These are phyloP conservation scores for Scaptomyza cyrtandrae DNA, from an alignment of 2,888 invertebrate genomes.

Conservation along the genomic window DNA sequence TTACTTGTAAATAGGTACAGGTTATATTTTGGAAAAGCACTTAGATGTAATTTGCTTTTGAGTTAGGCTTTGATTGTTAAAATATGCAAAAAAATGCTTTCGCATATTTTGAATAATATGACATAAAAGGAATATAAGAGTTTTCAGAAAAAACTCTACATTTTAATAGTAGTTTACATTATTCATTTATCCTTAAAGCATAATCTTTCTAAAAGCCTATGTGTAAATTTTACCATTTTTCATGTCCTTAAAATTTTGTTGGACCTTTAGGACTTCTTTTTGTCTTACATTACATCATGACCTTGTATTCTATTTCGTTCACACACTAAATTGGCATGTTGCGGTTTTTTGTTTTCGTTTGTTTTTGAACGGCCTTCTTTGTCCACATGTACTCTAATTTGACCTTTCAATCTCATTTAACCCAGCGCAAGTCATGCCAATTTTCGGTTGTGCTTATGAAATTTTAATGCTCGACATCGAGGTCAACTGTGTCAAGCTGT, in stretches of 20 bases:
- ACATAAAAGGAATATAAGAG: too few species aligned
- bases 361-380: slow-evolving; percentile 8
- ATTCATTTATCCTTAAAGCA: neutral
- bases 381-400: slow-evolving; percentile 10
- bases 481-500: neutral
- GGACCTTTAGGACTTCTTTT: neutral
- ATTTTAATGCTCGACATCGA: slow-evolving; percentile 13
- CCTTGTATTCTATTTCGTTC: slow-evolving; percentile 5
- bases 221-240: neutral
- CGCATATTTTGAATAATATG: too few species aligned
- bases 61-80: neutral
- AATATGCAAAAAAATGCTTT: too few species aligned
- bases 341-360: neutral
- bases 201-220: neutral
- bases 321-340: neutral
- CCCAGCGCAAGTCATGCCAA: slow-evolving; percentile 1
- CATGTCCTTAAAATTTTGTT: neutral
- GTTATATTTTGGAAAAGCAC: neutral
- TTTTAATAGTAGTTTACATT: too few species aligned
- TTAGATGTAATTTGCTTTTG: neutral
- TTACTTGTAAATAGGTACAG: too few species aligned
- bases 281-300: neutral
- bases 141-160: too few species aligned
- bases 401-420: slow-evolving; percentile 23
- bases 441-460: slow-evolving; percentile 13